Evolutionary conservation across 1,140 invertebrate genomes (phyloP).

Genomic region (Delia radicum): DNA sequence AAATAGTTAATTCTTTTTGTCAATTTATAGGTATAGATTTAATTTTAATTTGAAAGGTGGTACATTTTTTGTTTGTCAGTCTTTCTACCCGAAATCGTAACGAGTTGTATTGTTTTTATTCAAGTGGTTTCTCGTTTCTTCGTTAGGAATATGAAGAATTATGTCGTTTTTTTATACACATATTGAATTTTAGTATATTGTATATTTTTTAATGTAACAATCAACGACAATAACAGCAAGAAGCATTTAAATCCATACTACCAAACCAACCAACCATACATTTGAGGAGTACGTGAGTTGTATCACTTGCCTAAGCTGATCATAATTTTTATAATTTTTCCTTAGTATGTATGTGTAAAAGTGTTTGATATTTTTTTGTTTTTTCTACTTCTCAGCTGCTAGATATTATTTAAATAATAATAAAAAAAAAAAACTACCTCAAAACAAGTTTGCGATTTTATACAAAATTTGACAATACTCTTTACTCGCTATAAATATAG

Average conservation of each 20-base stretch:
- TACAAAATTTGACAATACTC: neutral
- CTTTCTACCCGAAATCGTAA: neutral
- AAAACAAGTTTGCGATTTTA: neutral
- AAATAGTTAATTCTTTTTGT: too few relatives aligned
- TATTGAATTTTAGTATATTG: neutral
- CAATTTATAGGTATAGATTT: conserved; percentile 30
- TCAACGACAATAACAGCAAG: neutral
- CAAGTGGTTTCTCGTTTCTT: conserved; percentile 3
- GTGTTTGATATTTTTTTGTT: neutral
- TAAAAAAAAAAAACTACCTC: neutral
- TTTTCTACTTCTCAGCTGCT: neutral
- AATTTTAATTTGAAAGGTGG: conserved; percentile 45
- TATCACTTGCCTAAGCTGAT: conserved; percentile 19
- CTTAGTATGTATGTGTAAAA: neutral
- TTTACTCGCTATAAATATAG: too few relatives aligned
- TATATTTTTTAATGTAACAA: neutral
- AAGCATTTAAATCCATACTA: neutral
- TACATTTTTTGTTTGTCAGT: conserved; percentile 1
- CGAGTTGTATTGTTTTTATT: neutral
- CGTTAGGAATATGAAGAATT: neutral
- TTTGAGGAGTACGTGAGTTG: conserved; percentile 9
- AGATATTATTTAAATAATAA: neutral
- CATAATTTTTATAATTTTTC: neutral
- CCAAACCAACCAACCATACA: neutral
- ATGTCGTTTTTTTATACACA: neutral